Evolutionary conservation across 1,140 invertebrate species (phyloP), one percentile per base, ranked within the genome.

Genomic region (Caenorhabditis inopinata): DNA sequence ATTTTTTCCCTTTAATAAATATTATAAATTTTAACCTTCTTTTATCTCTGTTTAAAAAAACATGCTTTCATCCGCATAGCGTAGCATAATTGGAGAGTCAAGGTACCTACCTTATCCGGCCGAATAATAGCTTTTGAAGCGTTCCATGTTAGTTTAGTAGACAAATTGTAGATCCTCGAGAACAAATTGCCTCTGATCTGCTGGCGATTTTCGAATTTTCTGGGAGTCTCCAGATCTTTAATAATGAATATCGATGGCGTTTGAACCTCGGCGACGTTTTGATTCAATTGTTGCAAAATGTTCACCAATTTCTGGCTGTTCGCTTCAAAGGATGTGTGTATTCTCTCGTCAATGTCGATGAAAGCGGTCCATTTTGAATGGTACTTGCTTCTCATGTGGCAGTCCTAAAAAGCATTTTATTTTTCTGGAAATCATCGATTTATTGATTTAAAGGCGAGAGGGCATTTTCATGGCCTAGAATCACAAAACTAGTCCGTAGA

Each of bases 81-180:
- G n/a, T n/a, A n/a, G n/a, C n/a, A n/a, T n/a, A n/a, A n/a, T n/a
- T n/a, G n/a, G n/a, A n/a, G n/a, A n/a, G n/a, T n/a, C n/a, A n/a
- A n/a, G n/a, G n/a, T n/a, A n/a, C n/a, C n/a, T n/a, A 58, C 51
- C 51, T n/a, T 58, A 23, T 58, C 51, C 27, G 51, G 51, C n/a
- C 27, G 29, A 16, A 58, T 32, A 3, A 58, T 23, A 6, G 27
- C 51, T 58, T 58, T 58, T 7, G 51, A 58, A 9, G 51, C 51
- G 6, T 58, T 16, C 18, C 18, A 58, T 5, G 51, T 32, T 1
- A 29, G 51, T 16, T 32, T 29, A 5, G 27, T 2, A 6, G 51
- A 16, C 4, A 14, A n/a, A 12, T 6, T 16, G 1, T 32, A 58
- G 12, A 32, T 58, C 27, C 27, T 29, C 2, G 27, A 58, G 18